Conservation (phyloP, 2,113 vertebrate species). For the Microtus pennsylvanicus region DNA sequence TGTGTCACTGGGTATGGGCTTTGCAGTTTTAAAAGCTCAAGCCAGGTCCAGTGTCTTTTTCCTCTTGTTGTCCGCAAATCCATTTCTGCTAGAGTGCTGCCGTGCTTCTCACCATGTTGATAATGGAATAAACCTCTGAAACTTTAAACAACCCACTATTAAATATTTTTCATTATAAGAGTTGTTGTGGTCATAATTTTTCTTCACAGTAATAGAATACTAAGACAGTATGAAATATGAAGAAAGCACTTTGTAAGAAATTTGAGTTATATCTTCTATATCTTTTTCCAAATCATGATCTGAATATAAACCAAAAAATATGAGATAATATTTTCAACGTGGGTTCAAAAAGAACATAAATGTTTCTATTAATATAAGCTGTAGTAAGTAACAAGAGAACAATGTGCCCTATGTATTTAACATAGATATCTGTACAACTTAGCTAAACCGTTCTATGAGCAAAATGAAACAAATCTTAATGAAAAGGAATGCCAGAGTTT, state of each 20-base stretch:
- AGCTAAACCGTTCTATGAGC: background rate
- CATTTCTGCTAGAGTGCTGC: too few species aligned
- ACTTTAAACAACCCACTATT: background rate
- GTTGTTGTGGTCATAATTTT: background rate
- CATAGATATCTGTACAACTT: background rate
- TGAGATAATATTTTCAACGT: background rate
- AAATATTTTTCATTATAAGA: background rate
- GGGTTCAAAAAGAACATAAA: background rate
- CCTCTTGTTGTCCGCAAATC: background rate
- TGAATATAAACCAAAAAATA: background rate
- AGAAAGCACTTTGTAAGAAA: background rate
- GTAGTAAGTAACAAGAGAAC: background rate
- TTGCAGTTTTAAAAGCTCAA: background rate
- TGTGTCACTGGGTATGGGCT: background rate
- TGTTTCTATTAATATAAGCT: background rate
- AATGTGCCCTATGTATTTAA: background rate
- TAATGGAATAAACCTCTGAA: background rate
- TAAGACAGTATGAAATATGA: background rate
- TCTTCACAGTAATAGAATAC: background rate
- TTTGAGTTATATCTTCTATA: background rate
- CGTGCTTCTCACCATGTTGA: background rate
- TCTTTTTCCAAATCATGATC: background rate
- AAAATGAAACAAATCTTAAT: background rate
- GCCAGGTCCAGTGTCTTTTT: background rate
- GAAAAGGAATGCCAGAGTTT: background rate